Evolutionary conservation across 2,797 vertebrate genomes (phyloP).

Genomic region (Chiloscyllium punctatum): DNA sequence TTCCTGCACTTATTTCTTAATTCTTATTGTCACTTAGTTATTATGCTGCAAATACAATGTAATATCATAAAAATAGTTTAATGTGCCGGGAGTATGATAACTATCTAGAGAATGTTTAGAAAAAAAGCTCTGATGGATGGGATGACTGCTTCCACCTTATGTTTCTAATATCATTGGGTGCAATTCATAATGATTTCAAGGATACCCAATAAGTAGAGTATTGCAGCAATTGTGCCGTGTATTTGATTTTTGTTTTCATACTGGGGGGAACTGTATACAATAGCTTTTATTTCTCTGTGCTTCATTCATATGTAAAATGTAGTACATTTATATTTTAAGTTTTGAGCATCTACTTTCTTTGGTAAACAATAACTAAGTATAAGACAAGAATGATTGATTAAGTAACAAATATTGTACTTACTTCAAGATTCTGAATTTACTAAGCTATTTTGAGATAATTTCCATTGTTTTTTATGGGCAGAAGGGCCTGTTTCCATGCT

Average conservation of each 20-base stretch:
- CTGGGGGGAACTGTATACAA: neutral
- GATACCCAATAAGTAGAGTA: neutral
- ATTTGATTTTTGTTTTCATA: neutral
- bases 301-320: neutral
- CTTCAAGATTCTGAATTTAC: neutral
- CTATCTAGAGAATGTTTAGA: neutral
- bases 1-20: neutral
- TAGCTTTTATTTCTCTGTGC: too few relatives aligned
- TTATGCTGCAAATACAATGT: neutral
- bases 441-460: neutral
- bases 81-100: neutral
- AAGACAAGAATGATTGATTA: neutral
- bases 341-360: neutral
- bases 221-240: neutral
- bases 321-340: neutral
- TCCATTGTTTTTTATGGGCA: too few relatives aligned
- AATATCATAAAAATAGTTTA: neutral
- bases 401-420: neutral
- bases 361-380: neutral
- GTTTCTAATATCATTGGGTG: neutral
- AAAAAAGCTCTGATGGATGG: neutral
- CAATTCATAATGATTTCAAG: neutral
- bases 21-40: neutral
- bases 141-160: neutral
- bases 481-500: too few relatives aligned